Conservation (phyloP, 2,113 vertebrate species). For the Excalfactoria chinensis region DNA sequence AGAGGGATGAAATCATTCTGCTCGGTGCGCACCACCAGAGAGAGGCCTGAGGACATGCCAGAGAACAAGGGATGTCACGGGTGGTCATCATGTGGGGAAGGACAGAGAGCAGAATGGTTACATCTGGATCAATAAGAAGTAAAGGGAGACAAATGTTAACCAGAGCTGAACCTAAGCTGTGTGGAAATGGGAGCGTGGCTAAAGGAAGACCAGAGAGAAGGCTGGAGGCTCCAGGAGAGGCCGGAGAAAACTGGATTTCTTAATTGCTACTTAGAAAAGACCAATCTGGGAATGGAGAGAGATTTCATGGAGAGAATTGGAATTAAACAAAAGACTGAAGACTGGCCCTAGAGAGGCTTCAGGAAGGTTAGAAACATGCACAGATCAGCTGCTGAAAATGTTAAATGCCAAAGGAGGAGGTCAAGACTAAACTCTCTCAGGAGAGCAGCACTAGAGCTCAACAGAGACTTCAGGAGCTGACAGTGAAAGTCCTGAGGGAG, state of each 20-base stretch:
- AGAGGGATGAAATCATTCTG: conserved; percentile 84
- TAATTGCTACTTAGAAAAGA: not conserved
- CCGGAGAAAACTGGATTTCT: not conserved
- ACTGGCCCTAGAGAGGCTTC: not conserved
- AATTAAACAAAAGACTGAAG: not conserved
- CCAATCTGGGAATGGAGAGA: not conserved
- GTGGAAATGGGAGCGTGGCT: not conserved
- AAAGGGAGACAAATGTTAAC: not conserved
- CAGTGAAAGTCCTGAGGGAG: not conserved
- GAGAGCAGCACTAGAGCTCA: not conserved
- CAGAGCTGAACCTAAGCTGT: not conserved
- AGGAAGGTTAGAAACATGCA: not conserved
- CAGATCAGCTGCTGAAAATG: not conserved
- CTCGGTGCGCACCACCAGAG: conserved; percentile 79
- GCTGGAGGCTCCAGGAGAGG: not conserved
- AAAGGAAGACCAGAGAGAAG: not conserved
- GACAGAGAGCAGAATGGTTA: not conserved
- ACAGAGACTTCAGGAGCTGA: not conserved
- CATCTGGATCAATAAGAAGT: not conserved
- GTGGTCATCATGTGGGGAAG: rapidly evolving
- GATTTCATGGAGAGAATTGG: not conserved
- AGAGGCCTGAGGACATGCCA: conserved; percentile 74
- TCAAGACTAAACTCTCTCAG: not conserved
- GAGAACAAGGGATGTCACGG: not conserved
- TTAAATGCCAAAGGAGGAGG: not conserved